Conservation (phyloP, 2,797 vertebrate species). For the Anas bahamensis region DNA sequence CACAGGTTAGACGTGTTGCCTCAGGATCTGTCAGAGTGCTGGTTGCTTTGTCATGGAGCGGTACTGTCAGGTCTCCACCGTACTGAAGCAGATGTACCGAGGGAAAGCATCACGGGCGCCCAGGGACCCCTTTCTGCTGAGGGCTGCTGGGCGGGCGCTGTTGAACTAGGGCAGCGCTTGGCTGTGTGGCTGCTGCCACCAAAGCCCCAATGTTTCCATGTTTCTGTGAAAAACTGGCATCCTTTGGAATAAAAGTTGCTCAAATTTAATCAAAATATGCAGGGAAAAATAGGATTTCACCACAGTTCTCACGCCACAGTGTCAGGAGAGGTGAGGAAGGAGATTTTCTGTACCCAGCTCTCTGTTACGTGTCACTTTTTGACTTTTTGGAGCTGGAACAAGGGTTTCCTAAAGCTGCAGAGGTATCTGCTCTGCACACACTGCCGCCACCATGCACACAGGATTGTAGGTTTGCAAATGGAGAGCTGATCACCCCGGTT, state of each 20-base stretch:
- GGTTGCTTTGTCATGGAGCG: neutral
- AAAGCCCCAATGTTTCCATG: neutral
- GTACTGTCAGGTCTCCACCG: neutral
- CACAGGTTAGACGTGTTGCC: neutral
- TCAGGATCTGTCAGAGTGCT: neutral
- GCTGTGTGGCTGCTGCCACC: neutral
- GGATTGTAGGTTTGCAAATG: slow-evolving; percentile 37
- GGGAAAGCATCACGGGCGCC: neutral
- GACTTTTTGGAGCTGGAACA: neutral
- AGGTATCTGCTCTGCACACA: neutral
- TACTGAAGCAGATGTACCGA: neutral
- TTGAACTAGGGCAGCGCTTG: neutral
- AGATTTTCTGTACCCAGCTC: neutral
- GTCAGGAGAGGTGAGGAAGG: neutral
- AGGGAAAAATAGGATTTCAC: neutral
- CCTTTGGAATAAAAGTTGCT: neutral
- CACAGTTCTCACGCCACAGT: neutral
- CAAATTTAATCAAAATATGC: neutral
- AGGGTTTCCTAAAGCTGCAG: neutral
- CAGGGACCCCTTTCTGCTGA: neutral
- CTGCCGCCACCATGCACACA: neutral
- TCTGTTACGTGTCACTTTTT: neutral
- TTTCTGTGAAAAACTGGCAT: neutral
- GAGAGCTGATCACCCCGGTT: slow-evolving; percentile 21
- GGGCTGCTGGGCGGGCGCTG: neutral